These are phyloP conservation scores for Arion vulgaris DNA, from an alignment of 1,140 invertebrate species.

Conservation along the genomic window DNA sequence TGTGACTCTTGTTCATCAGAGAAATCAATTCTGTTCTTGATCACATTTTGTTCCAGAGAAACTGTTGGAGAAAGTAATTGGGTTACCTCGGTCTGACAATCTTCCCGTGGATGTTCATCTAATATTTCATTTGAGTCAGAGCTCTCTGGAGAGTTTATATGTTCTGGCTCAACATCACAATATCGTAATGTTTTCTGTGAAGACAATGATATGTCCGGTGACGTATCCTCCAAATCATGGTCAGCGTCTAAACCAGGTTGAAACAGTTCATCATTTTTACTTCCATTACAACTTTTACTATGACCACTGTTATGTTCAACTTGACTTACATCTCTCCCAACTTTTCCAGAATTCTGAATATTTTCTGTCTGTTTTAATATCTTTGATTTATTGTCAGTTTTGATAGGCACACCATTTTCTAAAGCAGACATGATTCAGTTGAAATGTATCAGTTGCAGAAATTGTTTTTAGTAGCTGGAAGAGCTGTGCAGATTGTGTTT, in stretches of 20 bases:
- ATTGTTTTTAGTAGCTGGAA: neutral
- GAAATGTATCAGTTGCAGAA: neutral
- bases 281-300: neutral
- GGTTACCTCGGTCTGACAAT: neutral
- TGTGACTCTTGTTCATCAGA: neutral
- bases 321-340: neutral
- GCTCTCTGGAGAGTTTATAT: neutral
- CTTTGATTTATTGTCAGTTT: neutral
- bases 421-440: neutral
- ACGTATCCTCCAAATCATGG: neutral
- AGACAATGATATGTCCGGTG: slow-evolving; percentile 29
- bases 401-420: neutral
- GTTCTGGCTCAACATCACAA: slow-evolving; percentile 26
- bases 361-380: neutral
- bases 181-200: slow-evolving; percentile 25
- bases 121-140: slow-evolving; percentile 1
- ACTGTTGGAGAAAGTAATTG: neutral
- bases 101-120: neutral
- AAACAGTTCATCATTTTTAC: neutral
- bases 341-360: neutral
- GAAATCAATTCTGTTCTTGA: neutral
- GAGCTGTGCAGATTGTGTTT: no score
- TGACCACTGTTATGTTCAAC: neutral
- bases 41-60: neutral
- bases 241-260: neutral